Base-by-base conservation (phyloP, 2,797 vertebrate genomes). In the Gallinago nigripennis region DNA sequence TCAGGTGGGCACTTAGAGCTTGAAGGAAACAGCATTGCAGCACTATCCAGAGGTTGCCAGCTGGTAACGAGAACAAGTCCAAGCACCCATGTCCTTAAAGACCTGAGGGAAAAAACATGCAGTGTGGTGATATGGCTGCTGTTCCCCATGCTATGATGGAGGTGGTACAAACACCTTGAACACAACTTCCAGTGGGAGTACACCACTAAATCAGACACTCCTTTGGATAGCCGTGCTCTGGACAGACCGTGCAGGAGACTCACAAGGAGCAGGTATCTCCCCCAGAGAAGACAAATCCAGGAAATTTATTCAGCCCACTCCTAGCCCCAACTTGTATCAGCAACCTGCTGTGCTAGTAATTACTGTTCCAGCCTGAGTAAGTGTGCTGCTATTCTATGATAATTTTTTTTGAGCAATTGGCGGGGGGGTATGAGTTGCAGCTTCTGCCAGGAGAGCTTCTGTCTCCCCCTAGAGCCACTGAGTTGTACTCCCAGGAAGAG, bases 381-480 rank as follows among this genome's bases (percentile, higher is more conserved):
- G 25, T 17, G 19, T 27, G 12, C 37, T 63, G 78, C 50, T 78
- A 53, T 63, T 58, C 70, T 72, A 13, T 3, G 3, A n/a, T n/a
- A 53, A 18, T 69, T 53, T 50, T 58, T 50, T 56, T 14, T 21
- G 25, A 51, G 53, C 23, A n/a, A n/a, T 18, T 45, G 4, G 8
- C 7, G 2, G 15, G 15, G 37, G 11, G 6, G 2, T 9, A 46
- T 2, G 5, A 24, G 10, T 13, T 56, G 16, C 17, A 30, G 30
- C n/a, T 91, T 80, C 60, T 73, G 21, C 5, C 64, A 58, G 54
- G 17, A 19, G 28, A 27, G 17, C 21, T 85, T 56, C 72, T 88
- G 81, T 3, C 19, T 85, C 8, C 12, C 27, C 80, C 46, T 53
- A 35, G 18, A 69, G 33, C 25, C 50, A 2, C 30, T 35, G 45